Base-by-base conservation (phyloP, 2,888 invertebrate genomes). In the Ornithoptera alexandrae region DNA sequence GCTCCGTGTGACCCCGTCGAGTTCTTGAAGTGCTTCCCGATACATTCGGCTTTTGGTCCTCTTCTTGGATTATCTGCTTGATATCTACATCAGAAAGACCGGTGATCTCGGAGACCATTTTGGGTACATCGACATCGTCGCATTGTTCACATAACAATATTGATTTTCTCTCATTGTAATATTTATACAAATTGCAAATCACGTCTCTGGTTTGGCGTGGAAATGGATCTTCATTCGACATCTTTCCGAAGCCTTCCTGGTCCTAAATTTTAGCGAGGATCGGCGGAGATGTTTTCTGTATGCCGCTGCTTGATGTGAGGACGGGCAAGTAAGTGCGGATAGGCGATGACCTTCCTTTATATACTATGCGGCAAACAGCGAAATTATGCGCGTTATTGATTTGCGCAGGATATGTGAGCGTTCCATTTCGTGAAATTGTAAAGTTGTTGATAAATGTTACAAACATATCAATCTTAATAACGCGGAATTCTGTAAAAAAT, bases 381-480 rank as follows among this genome's bases (percentile, higher is more conserved):
- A n/a, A 57, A 20, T 57, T 57, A 57, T 57, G 57, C n/a, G 57
- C 57, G 22, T 57, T 50, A 50, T 50, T 22, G 57, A 57, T 57
- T 57, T 57, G 57, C 57, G 57, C 57, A 57, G 57, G 57, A 18
- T 20, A 20, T 5, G 57, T 18, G 8, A 20, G 18, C 57, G 57
- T 57, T 57, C 50, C 50, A 50, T 50, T 50, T 50, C 50, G 18
- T 17, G 50, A 17, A 50, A 50, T 5, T 15, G 50, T 5, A 15
- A 50, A 18, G 15, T 50, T 18, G 18, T 17, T 50, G 10, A 1
- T 50, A 5, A 39, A n/a, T 57, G n/a, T 20, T 17, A 17, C 15
- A 50, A 30, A 50, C 50, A 50, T 50, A 18, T 18, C 50, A 17
- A 50, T 50, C 5, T 50, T 50, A 17, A 50, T 17, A 39, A 39